Evolutionary conservation across 2,888 invertebrate species (phyloP).

Genomic region (Eupithecia exiguata): DNA sequence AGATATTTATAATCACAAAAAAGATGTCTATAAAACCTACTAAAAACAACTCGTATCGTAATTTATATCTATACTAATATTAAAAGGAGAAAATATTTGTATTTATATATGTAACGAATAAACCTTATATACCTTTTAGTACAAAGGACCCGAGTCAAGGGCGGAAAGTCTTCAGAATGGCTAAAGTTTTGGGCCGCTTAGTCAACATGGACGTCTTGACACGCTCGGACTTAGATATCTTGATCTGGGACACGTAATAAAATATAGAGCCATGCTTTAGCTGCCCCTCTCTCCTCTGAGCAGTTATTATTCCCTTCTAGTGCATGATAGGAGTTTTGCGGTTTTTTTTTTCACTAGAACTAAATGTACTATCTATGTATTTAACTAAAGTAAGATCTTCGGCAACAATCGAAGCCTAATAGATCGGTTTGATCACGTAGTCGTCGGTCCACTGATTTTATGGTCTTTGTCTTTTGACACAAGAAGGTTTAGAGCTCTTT

Average conservation of each 20-base stretch:
- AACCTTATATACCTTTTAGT: conserved; percentile 19
- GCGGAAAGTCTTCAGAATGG: conserved; percentile 15
- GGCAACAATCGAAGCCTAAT: neutral
- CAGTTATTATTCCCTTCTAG: neutral
- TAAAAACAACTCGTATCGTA: neutral
- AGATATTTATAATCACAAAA: neutral
- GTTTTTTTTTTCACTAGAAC: too few species aligned
- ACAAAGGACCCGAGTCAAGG: conserved; percentile 20
- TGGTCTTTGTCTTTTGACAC: neutral
- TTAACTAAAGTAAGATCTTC: too few species aligned
- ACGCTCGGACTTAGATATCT: conserved; percentile 26
- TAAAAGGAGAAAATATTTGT: too few species aligned
- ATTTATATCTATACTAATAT: too few species aligned
- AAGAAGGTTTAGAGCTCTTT: too few species aligned
- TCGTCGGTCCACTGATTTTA: neutral
- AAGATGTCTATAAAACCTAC: neutral
- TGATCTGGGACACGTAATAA: conserved; percentile 17
- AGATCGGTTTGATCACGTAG: neutral
- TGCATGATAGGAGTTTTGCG: too few species aligned
- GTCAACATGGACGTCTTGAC: conserved; percentile 28
- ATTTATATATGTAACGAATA: too few species aligned
- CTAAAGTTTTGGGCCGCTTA: conserved; percentile 30
- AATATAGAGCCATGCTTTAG: neutral
- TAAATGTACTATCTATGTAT: too few species aligned
- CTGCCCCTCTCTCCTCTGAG: neutral